These are phyloP conservation scores for Ridgeia piscesae DNA, from an alignment of 1,140 invertebrate genomes.

Conservation along the genomic window DNA sequence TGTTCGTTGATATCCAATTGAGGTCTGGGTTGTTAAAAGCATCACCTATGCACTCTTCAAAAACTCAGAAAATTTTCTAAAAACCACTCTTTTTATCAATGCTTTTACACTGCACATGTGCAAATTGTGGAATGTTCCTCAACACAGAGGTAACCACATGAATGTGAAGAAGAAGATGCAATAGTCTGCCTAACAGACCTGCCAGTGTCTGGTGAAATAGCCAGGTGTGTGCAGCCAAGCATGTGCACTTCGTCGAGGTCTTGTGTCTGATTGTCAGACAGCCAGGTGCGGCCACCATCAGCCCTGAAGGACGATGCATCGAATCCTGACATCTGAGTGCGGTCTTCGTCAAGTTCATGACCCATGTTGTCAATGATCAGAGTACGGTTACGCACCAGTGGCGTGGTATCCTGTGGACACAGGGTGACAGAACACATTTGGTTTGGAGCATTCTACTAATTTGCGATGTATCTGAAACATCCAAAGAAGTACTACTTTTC, in stretches of 20 bases:
- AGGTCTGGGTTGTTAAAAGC: no score
- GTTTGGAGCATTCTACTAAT: no score
- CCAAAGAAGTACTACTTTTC: no score
- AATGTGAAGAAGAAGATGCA: no score
- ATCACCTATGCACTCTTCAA: no score
- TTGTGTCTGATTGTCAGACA: constrained; percentile 29
- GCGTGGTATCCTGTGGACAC: constrained; percentile 28
- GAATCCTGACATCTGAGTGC: neutral
- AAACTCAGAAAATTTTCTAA: no score
- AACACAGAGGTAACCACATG: neutral
- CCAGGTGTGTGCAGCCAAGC: constrained; percentile 36
- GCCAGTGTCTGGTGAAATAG: constrained; percentile 35
- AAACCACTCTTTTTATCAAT: no score
- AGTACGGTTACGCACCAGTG: constrained; percentile 37
- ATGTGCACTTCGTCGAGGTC: constrained; percentile 36
- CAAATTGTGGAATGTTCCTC: no score
- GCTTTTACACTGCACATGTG: no score
- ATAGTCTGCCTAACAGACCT: neutral
- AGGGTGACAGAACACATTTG: constrained; percentile 32
- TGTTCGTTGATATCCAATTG: no score
- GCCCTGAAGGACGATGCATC: neutral
- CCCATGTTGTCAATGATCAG: constrained; percentile 42
- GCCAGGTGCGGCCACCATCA: constrained; percentile 38
- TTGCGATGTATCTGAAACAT: no score
- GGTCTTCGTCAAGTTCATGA: constrained; percentile 20